Percentiles rank a stretch among this genome's conserved stretches.
Conservation (phyloP, 2,888 invertebrate species). For the Hanleya hanleyi region DNA sequence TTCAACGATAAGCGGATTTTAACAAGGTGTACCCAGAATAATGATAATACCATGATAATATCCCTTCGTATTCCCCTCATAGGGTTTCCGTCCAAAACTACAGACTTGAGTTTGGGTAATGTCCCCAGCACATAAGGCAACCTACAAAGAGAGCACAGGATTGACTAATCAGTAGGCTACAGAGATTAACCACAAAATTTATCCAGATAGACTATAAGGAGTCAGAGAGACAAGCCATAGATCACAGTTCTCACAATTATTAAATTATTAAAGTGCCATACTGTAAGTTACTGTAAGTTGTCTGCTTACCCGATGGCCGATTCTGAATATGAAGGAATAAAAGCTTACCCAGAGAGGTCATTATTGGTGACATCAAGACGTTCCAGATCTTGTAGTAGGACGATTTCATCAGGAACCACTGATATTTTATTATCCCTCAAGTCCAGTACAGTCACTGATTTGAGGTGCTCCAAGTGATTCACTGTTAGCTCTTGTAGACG, state of each 20-base stretch:
- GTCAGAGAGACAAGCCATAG: no score
- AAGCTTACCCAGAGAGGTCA: slow-evolving; percentile 76
- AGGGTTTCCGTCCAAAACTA: slow-evolving; percentile 90
- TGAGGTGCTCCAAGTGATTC: slow-evolving; percentile 73
- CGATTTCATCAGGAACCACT: slow-evolving; percentile 85
- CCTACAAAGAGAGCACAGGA: slow-evolving; percentile 76
- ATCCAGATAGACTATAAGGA: no score
- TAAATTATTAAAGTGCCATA: no score
- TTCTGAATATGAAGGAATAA: no score
- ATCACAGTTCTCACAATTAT: no score
- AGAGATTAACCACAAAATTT: no score
- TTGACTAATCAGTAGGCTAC: no score
- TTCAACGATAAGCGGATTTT: background rate
- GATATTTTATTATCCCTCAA: slow-evolving; percentile 87
- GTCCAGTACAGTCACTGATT: slow-evolving; percentile 77
- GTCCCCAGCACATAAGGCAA: slow-evolving; percentile 81
- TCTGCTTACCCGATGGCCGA: no score
- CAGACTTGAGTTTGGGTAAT: slow-evolving; percentile 85
- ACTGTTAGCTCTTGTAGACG: slow-evolving; percentile 82
- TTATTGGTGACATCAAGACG: slow-evolving; percentile 91
- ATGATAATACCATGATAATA: slow-evolving; percentile 78
- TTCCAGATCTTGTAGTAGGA: slow-evolving; percentile 83
- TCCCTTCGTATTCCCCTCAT: slow-evolving; percentile 87
- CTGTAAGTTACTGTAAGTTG: no score
- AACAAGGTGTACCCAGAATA: background rate